Percentiles rank a stretch among this genome's conserved stretches.
These are phyloP conservation scores for Tympanuchus pallidicinctus DNA, from an alignment of 2,113 vertebrate species.

Conservation along the genomic window DNA sequence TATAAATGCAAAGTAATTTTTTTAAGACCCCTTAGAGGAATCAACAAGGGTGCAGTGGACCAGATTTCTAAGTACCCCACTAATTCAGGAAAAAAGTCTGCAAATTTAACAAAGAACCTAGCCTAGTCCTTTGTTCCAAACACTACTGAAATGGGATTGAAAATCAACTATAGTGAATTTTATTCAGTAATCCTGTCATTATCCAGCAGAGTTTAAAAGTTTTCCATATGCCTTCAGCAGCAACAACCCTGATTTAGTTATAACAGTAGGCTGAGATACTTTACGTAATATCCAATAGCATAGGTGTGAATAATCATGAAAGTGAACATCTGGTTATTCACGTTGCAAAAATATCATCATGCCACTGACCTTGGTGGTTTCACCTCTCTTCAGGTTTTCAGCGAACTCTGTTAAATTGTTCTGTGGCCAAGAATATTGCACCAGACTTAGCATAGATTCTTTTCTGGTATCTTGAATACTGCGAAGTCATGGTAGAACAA, in stretches of 20 bases:
- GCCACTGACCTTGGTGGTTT: constrained; percentile 33
- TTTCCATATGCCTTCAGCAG: background rate
- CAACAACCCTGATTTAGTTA: background rate
- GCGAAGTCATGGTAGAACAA: constrained; percentile 61
- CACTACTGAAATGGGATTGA: background rate
- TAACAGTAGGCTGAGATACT: background rate
- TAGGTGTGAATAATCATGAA: constrained; percentile 50
- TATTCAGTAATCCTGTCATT: background rate
- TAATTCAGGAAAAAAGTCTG: background rate
- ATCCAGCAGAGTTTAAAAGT: background rate
- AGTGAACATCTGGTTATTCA: constrained; percentile 54
- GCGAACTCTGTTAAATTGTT: constrained; percentile 24
- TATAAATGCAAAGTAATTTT: background rate
- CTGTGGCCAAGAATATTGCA: constrained; percentile 42
- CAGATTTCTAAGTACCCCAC: background rate
- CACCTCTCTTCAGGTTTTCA: constrained; percentile 34
- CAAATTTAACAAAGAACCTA: background rate
- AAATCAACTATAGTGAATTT: background rate
- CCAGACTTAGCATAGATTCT: constrained; percentile 35
- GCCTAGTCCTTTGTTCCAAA: background rate
- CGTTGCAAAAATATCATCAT: constrained; percentile 14
- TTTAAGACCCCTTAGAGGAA: background rate
- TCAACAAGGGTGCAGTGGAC: background rate
- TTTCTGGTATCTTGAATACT: constrained; percentile 35
- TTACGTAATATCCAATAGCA: background rate